A percentile compares a stretch with the other conserved stretches of the same genome.
phyloP scores from a whole-genome alignment of 2,797 vertebrate genomes.

The Schizopygopsis malacanthus region DNA sequence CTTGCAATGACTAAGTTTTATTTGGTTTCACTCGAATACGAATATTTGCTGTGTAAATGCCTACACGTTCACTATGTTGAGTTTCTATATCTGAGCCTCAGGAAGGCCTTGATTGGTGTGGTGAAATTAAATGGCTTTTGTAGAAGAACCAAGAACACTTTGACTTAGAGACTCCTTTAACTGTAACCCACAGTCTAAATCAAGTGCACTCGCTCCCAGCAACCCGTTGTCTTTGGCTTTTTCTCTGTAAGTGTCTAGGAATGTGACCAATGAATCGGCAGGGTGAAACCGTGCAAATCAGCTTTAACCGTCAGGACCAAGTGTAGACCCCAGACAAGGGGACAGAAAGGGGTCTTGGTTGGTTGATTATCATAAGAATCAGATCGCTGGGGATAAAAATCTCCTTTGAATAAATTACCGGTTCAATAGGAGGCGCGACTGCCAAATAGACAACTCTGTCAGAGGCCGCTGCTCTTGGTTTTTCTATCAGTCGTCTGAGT shows the following conservation, averaged over 20 bases:
- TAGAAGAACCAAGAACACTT: slow-evolving; percentile 68
- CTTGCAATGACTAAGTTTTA: background rate
- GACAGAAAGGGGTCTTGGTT: slow-evolving; percentile 79
- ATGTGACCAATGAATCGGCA: slow-evolving; percentile 74
- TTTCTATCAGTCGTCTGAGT: slow-evolving; percentile 70
- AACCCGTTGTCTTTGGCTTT: slow-evolving; percentile 73
- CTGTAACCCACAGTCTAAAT: slow-evolving; percentile 70
- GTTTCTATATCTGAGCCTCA: background rate
- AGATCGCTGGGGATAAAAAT: slow-evolving; percentile 83
- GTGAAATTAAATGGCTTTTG: slow-evolving; percentile 15
- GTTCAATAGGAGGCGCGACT: slow-evolving; percentile 83
- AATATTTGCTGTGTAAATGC: background rate
- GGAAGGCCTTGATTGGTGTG: slow-evolving; percentile 5
- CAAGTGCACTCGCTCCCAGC: slow-evolving; percentile 74
- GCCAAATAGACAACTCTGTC: slow-evolving; percentile 85
- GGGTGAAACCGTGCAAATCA: slow-evolving; percentile 85
- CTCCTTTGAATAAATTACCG: slow-evolving; percentile 85
- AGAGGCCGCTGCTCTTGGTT: slow-evolving; percentile 72
- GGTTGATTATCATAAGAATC: slow-evolving; percentile 86
- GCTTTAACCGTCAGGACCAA: slow-evolving; percentile 81
- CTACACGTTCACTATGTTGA: background rate
- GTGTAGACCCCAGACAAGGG: slow-evolving; percentile 79
- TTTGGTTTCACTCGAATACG: background rate
- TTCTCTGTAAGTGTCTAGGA: slow-evolving; percentile 79
- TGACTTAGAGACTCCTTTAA: slow-evolving; percentile 76